phyloP scores from a whole-genome alignment of 2,797 vertebrate species.

The Tokudaia muenninki region DNA sequence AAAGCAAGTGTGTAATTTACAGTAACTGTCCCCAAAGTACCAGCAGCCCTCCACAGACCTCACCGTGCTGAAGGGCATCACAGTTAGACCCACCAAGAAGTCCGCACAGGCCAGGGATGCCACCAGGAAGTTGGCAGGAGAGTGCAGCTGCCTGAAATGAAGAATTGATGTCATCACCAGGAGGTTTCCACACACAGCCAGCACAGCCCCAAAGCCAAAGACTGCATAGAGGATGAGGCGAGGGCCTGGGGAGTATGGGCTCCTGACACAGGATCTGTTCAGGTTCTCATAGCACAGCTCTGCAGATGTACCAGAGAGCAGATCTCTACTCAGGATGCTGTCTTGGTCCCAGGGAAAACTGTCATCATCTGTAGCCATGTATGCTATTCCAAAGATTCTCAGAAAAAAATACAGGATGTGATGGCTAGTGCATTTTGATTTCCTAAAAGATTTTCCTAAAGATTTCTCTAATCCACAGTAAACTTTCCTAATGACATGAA shows the following conservation, averaged over 20 bases:
- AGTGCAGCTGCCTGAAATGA: slow-evolving; percentile 92
- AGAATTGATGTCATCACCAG: slow-evolving; percentile 90
- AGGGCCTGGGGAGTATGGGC: slow-evolving; percentile 81
- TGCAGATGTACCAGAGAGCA: neutral
- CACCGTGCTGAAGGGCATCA: slow-evolving; percentile 92
- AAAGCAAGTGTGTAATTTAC: slow-evolving; percentile 90
- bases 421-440: neutral
- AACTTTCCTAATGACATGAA: neutral
- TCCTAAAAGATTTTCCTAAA: neutral
- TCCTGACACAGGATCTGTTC: slow-evolving; percentile 87
- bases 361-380: neutral
- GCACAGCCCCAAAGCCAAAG: slow-evolving; percentile 84
- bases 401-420: neutral
- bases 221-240: slow-evolving; percentile 85
- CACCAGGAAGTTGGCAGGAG: slow-evolving; percentile 89
- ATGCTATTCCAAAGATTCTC: neutral
- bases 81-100: slow-evolving; percentile 91
- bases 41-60: slow-evolving; percentile 92
- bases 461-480: neutral
- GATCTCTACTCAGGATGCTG: neutral
- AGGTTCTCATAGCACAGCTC: slow-evolving; percentile 85
- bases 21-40: slow-evolving; percentile 90
- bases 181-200: slow-evolving; percentile 87
- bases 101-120: slow-evolving; percentile 91
- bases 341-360: neutral